Base-by-base conservation (phyloP, 2,888 invertebrate genomes). In the Drosophila setosimentum region DNA sequence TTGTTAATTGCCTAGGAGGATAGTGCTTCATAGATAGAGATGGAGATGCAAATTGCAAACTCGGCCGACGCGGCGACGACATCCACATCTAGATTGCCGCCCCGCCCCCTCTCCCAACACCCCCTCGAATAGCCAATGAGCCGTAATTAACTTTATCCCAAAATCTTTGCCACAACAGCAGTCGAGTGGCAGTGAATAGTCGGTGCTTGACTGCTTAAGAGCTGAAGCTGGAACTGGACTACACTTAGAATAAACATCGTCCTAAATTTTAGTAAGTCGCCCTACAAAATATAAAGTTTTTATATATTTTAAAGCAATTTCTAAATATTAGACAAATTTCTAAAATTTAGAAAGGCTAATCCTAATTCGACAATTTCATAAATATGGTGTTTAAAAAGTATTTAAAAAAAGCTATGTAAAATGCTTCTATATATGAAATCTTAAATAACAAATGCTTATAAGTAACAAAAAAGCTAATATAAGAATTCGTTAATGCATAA, bases 141-240 rank as follows among this genome's bases (percentile, higher is more conserved):
- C 80, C 82, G 88, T 91, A 91, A 91, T 91, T 91, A 91, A 91
- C 88, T 91, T 91, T 91, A 91, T 91, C 90, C 90, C 83, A 89
- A 88, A 91, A 91, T 91, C 91, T 91, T 91, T 83, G 86, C 90
- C 74, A 74, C 68, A 68, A 54, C 71, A 60, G 78, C 78, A 54
- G 42, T 58, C 49, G 51, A 68, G 55, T 77, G 53, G 64, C 60
- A 49, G 49, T 42, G 64, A 60, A 63, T 78, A 58, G 69, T 49
- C 58, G 80, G 62, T 68, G 57, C 27, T 35, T 59, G 55, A 74
- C 58, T 65, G 51, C 57, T 50, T n/a, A 42, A 68, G 51, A 73
- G 61, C 61, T 55, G 8, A 49, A 40, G 33, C 40, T 30, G 57
- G 37, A 42, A 40, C 51, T 59, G 42, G 40, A 40, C 18, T 45